Evolutionary conservation across 2,797 vertebrate species (phyloP), one percentile per base, ranked within the genome.

Genomic region (Hypotaenidia philippensis): DNA sequence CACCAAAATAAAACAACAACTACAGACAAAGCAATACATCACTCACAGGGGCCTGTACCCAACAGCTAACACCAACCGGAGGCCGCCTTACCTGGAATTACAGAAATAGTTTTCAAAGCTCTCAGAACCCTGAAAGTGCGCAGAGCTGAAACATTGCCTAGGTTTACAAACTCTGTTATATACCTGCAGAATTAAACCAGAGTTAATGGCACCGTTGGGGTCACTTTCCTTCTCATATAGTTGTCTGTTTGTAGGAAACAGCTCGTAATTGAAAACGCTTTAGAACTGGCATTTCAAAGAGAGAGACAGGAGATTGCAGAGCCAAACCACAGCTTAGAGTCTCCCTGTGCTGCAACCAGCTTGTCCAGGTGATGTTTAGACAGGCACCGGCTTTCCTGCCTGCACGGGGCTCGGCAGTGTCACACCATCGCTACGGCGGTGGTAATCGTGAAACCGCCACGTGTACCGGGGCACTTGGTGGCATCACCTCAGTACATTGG

Each of bases 141-240:
- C 10, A 99, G 99, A 98, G 99, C 99, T 99, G 99, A 99, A 98
- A 99, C 99, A 99, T 99, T 99, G 99, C 99, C 99, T 99, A 99
- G 99, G 99, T 99, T 99, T 99, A 99, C 99, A 99, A 99, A 99
- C 98, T 99, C 99, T 99, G 99, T 99, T 99, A 99, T 99, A 99
- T 99, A 99, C 99, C 99, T 99, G 99, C 98, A 99, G 99, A 99
- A 99, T 99, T 98, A 99, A 99, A 99, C 98, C 99, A 99, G 98
- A 99, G 98, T 99, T 98, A 98, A 98, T 98, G 97, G 97, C 95
- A 97, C 97, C 83, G 77, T 94, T 61, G 97, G 96, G 97, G 87
- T 96, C 83, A 52, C 91, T 87, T 57, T 3, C 44, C 88, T 64
- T 13, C 13, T 32, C 47, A 87, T 2, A 69, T 3, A 65, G 83